These are phyloP conservation scores for Tipula unca DNA, from an alignment of 2,888 invertebrate species.

Conservation along the genomic window DNA sequence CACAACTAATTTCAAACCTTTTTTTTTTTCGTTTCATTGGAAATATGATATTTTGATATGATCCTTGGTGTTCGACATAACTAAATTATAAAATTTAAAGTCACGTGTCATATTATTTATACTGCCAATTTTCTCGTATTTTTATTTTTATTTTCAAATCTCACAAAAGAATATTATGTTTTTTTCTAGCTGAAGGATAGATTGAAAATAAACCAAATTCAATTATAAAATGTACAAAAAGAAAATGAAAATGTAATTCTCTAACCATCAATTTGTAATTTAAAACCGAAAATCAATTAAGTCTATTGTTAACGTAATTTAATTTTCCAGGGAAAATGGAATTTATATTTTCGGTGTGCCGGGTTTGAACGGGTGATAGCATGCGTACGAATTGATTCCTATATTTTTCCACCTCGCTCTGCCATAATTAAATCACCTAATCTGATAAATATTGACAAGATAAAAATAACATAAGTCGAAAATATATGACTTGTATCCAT, in stretches of 20 bases:
- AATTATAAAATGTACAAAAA: background rate
- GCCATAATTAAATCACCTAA: background rate
- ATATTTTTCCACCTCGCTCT: background rate
- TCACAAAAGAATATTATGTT: background rate
- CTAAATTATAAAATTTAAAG: background rate
- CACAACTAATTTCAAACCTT: background rate
- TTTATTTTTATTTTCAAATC: background rate
- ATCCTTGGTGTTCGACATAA: background rate
- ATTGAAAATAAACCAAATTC: background rate
- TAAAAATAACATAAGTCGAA: background rate
- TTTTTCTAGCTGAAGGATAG: background rate
- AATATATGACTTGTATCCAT: background rate
- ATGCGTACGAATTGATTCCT: background rate
- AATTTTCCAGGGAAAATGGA: background rate
- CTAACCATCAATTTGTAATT: conserved; percentile 8
- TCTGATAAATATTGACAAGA: background rate
- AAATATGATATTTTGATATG: background rate
- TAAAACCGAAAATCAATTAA: background rate
- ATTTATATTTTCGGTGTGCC: background rate
- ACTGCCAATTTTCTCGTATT: background rate
- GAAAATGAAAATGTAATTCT: background rate
- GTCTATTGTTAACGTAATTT: background rate
- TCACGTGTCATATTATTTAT: background rate
- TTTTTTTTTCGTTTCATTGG: background rate
- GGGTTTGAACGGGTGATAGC: too few species aligned